A percentile compares a stretch with the other conserved stretches of the same genome.
phyloP scores from a whole-genome alignment of 2,888 invertebrate genomes.

The Zaprionus obscuricornis region DNA sequence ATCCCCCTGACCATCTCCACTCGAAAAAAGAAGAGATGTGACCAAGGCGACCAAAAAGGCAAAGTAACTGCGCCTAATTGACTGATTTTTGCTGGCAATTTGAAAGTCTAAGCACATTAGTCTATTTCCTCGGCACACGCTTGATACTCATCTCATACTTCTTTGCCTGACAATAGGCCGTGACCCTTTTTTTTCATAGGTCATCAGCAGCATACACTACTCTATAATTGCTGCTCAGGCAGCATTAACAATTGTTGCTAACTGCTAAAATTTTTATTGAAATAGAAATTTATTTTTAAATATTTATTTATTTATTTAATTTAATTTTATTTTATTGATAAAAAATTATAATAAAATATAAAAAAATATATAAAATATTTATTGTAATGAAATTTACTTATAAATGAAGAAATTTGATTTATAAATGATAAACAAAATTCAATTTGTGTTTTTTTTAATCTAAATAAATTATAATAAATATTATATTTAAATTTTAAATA shows the following conservation, averaged over 20 bases:
- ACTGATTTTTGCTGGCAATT: slow-evolving; percentile 48
- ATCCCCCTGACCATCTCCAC: too few species aligned
- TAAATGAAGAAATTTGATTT: too few species aligned
- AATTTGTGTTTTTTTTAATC: too few species aligned
- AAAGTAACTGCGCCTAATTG: slow-evolving; percentile 60
- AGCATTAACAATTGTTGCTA: neutral
- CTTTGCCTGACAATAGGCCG: slow-evolving; percentile 19
- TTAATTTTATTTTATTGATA: too few species aligned
- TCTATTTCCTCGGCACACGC: slow-evolving; percentile 28
- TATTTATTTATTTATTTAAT: neutral
- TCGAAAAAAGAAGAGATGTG: neutral
- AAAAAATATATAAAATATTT: too few species aligned
- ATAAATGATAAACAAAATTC: too few species aligned
- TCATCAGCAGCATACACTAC: slow-evolving; percentile 15
- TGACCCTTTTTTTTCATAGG: slow-evolving; percentile 23
- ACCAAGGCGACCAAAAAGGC: neutral
- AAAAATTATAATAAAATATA: too few species aligned
- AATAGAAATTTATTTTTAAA: too few species aligned
- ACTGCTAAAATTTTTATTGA: neutral
- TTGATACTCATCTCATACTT: too few species aligned
- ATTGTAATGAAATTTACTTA: too few species aligned
- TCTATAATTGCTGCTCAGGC: neutral
- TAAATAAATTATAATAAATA: too few species aligned
- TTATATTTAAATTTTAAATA: too few species aligned
- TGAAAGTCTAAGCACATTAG: slow-evolving; percentile 54